Percentiles rank a stretch among this genome's conserved stretches.
phyloP scores from a whole-genome alignment of 2,797 vertebrate species.

The Tinamus major region DNA sequence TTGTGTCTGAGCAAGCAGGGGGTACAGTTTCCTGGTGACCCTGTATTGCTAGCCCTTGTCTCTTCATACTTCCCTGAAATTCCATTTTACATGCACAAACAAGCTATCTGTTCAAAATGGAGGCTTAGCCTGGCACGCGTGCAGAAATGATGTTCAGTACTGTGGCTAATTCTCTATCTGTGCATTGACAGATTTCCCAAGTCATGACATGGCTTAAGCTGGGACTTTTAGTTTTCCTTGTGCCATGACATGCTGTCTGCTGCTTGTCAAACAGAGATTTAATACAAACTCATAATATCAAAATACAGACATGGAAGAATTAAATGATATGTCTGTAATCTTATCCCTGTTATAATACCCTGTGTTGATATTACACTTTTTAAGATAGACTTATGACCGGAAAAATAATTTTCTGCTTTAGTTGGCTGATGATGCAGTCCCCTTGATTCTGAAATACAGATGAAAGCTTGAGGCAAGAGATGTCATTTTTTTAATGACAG shows the following conservation, averaged over 20 bases:
- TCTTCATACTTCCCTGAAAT: neutral
- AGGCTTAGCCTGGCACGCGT: neutral
- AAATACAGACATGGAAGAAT: neutral
- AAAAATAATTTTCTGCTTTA: constrained; percentile 10
- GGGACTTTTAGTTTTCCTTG: neutral
- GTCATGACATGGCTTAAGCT: neutral
- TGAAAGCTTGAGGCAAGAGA: neutral
- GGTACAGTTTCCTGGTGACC: neutral
- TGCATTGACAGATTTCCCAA: neutral
- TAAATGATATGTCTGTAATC: neutral
- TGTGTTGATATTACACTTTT: neutral
- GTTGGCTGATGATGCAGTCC: neutral
- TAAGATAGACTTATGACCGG: neutral
- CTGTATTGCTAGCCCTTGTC: neutral
- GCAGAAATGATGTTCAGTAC: neutral
- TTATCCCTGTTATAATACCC: neutral
- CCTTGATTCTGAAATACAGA: constrained; percentile 15
- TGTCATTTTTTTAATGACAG: neutral
- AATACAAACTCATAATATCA: neutral
- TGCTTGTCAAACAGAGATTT: constrained; percentile 9
- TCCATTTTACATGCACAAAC: neutral
- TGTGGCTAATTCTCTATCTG: neutral
- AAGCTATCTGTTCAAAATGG: neutral
- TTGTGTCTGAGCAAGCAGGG: too few species aligned
- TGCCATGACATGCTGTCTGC: neutral